Evolutionary conservation across 2,888 invertebrate genomes (phyloP), one percentile per base, ranked within the genome.

Genomic region (Heteropelma amictum): DNA sequence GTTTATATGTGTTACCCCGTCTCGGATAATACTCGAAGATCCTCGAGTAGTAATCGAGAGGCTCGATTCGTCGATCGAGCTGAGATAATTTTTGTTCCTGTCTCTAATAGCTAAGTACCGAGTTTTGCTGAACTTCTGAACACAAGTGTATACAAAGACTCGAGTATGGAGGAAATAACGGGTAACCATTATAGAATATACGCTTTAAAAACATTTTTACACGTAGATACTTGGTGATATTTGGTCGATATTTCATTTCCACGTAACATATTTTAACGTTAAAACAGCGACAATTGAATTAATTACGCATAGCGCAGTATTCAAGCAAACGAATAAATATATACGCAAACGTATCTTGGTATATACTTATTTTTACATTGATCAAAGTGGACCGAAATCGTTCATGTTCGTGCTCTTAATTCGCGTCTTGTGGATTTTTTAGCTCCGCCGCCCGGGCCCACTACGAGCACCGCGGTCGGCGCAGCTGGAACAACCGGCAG

Each of bases 371-470:
- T n/a, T n/a, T n/a, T n/a, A n/a, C n/a, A n/a, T n/a, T n/a, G n/a
- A n/a, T n/a, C 38, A 5, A 12, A 12, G 12, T n/a, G n/a, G n/a
- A n/a, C n/a, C n/a, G n/a, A n/a, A n/a, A n/a, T n/a, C n/a, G n/a
- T n/a, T n/a, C n/a, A n/a, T n/a, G 26, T 51, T 61, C 35, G 21
- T 12, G 19, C 45, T 33, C 19, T 35, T 17, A 61, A 17, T 54
- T 33, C 47, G 54, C 30, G 64, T 70, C 33, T 53, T 72, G 49
- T 53, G 38, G 12, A 28, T 51, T 26, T 80, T 83, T 53, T 58
- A 89, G 93, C 92, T 88, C 93, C 93, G 85, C 91, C 93, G 77
- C 85, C 89, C 78, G 84, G 92, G 90, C 84, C 89, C 71, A 88
- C 89, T 72, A 87, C 89, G 64, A 88, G 88, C 76, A 91, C 90